phyloP scores from a whole-genome alignment of 2,113 vertebrate genomes.

The Sprattus sprattus region DNA sequence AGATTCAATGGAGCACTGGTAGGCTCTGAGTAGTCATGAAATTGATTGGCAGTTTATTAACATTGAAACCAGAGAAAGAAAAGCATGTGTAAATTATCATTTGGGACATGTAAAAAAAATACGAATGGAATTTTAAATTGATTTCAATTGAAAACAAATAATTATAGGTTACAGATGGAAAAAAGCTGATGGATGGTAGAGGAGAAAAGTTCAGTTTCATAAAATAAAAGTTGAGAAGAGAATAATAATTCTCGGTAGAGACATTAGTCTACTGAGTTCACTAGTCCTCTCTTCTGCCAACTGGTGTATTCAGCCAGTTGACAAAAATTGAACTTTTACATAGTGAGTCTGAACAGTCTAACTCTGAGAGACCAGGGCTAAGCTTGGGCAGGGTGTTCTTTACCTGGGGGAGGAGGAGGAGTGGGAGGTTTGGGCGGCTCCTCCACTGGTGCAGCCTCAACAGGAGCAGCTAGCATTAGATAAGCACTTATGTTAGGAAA shows the following conservation, averaged over 20 bases:
- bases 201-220: background rate
- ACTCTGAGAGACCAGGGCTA: background rate
- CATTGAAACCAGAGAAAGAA: background rate
- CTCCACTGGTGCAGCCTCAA: conserved; percentile 59
- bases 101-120: background rate
- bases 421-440: conserved; percentile 64
- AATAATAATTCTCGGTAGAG: background rate
- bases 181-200: background rate
- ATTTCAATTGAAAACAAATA: background rate
- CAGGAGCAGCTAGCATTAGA: conserved; percentile 57
- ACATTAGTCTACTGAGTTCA: background rate
- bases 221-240: background rate
- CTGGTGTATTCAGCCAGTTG: background rate
- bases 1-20: conserved; percentile 78
- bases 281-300: background rate
- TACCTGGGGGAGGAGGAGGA: conserved; percentile 69
- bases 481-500: conserved; percentile 31
- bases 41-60: background rate
- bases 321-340: background rate
- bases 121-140: background rate
- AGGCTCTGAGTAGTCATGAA: conserved; percentile 63
- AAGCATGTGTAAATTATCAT: background rate
- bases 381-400: background rate
- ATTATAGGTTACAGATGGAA: background rate
- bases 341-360: background rate